Base-by-base conservation (phyloP, 2,797 vertebrate species). In the Pangasius krempfi region DNA sequence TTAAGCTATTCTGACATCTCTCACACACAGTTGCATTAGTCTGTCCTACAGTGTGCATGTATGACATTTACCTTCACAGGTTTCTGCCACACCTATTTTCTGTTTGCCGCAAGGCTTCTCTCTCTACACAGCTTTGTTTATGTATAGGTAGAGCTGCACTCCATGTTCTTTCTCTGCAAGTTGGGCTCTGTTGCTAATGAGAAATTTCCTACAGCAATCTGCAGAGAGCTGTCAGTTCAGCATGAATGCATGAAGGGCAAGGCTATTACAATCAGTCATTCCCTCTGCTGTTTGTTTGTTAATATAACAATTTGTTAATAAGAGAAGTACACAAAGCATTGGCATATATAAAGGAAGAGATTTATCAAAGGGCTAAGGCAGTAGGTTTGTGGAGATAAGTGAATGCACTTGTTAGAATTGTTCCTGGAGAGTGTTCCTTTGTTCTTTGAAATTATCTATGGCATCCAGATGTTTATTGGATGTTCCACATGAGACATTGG, bases 1-100 rank as follows among this genome's bases (percentile, higher is more conserved):
- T 96, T 96, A 95, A 95, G 94, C 93, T 96, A 96, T 96, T 96
- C 95, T 96, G 96, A 96, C 95, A 96, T 95, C 95, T 95, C 37
- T 80, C 1, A n/a, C 10, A 30, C 14, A 30, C 16, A 47, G n/a
- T 76, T 50, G 6, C 27, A 12, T 76, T 27, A 76, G 66, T 33
- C 8, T 25, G 1, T 20, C 18, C 33, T 73, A 22, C 37, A 95
- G 94, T 96, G 94, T 94, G 95, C 95, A 96, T 94, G 94, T 94
- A 94, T 94, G 93, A 95, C 95, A 95, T 95, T 96, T 96, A 96
- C 94, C 92, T 92, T 91, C 91, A 89, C 94, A 92, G 78, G 88
- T 94, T 95, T 94, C 47, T 30, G 33, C 30, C 9, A 50, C 62
- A 37, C 30, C 20, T 5, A 14, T 33, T 76, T 78, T 52, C 47